phyloP scores from a whole-genome alignment of 2,113 vertebrate genomes.

The Mastomys coucha region DNA sequence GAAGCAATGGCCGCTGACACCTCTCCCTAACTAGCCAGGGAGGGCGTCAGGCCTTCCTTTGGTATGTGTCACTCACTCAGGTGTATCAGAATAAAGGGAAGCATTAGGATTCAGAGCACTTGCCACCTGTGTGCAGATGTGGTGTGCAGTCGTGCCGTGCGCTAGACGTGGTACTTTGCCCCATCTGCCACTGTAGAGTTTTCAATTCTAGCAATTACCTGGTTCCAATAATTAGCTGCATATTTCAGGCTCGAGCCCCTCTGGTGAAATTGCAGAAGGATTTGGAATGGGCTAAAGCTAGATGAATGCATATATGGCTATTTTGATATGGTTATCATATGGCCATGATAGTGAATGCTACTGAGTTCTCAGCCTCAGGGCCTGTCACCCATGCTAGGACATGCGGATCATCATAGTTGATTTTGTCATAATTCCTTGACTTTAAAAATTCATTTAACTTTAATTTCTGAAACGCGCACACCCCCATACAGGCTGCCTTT shows the following conservation, averaged over 20 bases:
- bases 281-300: constrained; percentile 15
- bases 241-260: constrained; percentile 2
- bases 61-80: not conserved
- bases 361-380: not conserved
- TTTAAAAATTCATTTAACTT: constrained; percentile 38
- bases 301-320: not conserved
- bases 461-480: constrained; percentile 21
- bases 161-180: not conserved
- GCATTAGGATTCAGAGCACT: not conserved
- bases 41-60: not conserved
- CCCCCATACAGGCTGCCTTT: not conserved
- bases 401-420: not conserved
- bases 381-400: not conserved
- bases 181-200: not conserved
- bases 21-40: not conserved
- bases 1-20: not conserved
- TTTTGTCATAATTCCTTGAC: constrained; percentile 40
- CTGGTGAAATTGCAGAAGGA: not conserved
- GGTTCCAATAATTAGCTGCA: constrained; percentile 9
- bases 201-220: not conserved
- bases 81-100: not conserved
- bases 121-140: too few species aligned
- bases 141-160: not conserved
- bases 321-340: not conserved
- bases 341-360: not conserved